Conservation (phyloP, 2,888 invertebrate species). For the Epinotia brunnichana region DNA sequence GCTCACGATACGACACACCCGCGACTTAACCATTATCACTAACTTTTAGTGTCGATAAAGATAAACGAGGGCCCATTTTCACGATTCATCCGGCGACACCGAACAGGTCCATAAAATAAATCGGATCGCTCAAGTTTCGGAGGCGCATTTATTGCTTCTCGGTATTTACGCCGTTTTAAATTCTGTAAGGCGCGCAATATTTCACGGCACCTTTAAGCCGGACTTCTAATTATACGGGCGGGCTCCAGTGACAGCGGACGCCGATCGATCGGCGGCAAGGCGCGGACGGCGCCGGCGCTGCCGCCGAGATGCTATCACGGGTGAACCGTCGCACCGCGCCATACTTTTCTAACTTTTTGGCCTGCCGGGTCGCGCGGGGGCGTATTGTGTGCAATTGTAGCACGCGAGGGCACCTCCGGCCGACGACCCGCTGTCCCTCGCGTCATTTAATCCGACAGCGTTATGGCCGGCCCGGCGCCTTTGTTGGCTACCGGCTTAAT, state of each 20-base stretch:
- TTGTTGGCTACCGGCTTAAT: conserved; percentile 82
- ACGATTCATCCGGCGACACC: conserved; percentile 54
- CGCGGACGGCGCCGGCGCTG: conserved; percentile 43
- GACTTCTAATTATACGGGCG: conserved; percentile 73
- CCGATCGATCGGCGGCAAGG: conserved; percentile 36
- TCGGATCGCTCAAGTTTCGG: conserved; percentile 65
- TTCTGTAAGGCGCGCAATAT: conserved; percentile 73
- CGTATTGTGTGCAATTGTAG: conserved; percentile 79
- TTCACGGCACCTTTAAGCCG: conserved; percentile 72
- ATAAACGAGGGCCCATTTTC: conserved; percentile 59
- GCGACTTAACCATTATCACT: conserved; percentile 58
- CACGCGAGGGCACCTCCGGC: conserved; percentile 78
- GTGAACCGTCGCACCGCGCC: conserved; percentile 60
- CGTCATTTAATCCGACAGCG: conserved; percentile 78
- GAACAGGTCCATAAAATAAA: conserved; percentile 70
- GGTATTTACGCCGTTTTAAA: conserved; percentile 70
- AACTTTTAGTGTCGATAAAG: conserved; percentile 65
- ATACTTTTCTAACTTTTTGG: conserved; percentile 83
- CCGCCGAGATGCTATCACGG: conserved; percentile 73
- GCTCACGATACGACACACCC: conserved; percentile 63
- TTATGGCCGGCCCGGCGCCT: conserved; percentile 77
- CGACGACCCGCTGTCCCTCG: conserved; percentile 74
- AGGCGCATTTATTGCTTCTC: conserved; percentile 72
- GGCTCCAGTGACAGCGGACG: conserved; percentile 66
- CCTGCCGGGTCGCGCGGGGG: conserved; percentile 72